These are phyloP conservation scores for Orchesella cincta DNA, from an alignment of 1,140 invertebrate genomes.

Conservation along the genomic window DNA sequence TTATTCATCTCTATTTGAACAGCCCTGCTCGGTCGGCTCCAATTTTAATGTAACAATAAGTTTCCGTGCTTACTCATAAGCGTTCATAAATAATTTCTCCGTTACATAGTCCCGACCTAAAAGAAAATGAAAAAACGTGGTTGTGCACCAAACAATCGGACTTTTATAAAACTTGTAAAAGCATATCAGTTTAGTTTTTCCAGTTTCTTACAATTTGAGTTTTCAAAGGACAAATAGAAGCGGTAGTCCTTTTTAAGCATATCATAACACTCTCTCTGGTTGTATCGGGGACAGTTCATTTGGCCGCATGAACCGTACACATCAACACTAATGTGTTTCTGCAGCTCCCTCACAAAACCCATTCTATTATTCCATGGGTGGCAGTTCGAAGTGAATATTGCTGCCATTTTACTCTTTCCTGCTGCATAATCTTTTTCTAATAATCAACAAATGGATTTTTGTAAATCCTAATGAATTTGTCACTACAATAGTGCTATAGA, in stretches of 20 bases:
- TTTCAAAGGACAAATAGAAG: slow-evolving; percentile 29
- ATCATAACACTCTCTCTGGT: slow-evolving; percentile 13
- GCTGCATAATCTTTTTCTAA: slow-evolving; percentile 49
- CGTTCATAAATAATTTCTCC: slow-evolving; percentile 30
- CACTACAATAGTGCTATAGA: background rate
- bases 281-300: slow-evolving; percentile 53
- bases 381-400: slow-evolving; percentile 67
- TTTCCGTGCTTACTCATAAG: slow-evolving; percentile 8
- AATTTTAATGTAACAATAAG: no score
- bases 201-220: slow-evolving; percentile 11
- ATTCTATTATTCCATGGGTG: slow-evolving; percentile 59
- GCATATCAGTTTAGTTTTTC: no score
- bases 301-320: slow-evolving; percentile 67
- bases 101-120: slow-evolving; percentile 19
- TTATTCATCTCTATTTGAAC: background rate
- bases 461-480: background rate
- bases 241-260: slow-evolving; percentile 27
- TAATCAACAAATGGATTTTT: slow-evolving; percentile 40
- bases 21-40: no score
- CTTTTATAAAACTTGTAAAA: no score
- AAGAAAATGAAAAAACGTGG: background rate
- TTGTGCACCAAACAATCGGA: background rate
- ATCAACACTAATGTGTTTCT: slow-evolving; percentile 63
- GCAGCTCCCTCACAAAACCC: slow-evolving; percentile 61
- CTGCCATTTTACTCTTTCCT: slow-evolving; percentile 58